Conservation (phyloP, 2,797 vertebrate genomes). For the Pipistrellus pipistrellus region DNA sequence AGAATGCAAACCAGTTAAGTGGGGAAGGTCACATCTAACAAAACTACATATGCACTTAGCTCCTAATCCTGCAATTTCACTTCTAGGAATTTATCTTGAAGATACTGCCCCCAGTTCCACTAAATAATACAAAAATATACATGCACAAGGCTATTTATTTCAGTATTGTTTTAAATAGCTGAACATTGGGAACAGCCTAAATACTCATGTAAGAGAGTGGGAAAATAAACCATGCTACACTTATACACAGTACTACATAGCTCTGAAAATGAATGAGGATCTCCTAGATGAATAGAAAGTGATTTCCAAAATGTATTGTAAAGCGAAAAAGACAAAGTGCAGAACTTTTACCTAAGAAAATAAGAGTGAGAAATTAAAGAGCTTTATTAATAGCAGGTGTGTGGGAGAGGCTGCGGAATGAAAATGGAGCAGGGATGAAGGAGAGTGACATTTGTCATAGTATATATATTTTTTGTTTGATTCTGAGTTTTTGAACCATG, state of each 20-base stretch:
- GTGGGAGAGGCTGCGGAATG: background rate
- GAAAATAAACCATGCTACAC: background rate
- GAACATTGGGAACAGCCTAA: background rate
- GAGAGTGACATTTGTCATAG: background rate
- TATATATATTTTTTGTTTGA: slow-evolving; percentile 5
- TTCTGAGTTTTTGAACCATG: background rate
- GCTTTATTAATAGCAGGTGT: background rate
- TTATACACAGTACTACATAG: background rate
- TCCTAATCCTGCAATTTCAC: background rate
- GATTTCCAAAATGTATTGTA: background rate
- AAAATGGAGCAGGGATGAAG: background rate
- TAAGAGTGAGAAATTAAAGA: background rate
- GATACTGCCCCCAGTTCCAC: background rate
- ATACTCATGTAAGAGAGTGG: background rate
- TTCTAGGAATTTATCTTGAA: background rate
- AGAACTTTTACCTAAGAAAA: background rate
- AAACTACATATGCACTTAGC: background rate
- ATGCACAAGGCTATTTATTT: background rate
- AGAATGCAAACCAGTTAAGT: background rate
- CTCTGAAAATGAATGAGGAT: background rate
- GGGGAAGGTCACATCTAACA: background rate
- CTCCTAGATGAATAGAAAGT: background rate
- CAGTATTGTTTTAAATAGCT: background rate
- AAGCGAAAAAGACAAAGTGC: background rate
- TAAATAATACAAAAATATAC: background rate